Conservation (phyloP, 35 echinoderm and acorn worm species). For the Amphiura filiformis region DNA sequence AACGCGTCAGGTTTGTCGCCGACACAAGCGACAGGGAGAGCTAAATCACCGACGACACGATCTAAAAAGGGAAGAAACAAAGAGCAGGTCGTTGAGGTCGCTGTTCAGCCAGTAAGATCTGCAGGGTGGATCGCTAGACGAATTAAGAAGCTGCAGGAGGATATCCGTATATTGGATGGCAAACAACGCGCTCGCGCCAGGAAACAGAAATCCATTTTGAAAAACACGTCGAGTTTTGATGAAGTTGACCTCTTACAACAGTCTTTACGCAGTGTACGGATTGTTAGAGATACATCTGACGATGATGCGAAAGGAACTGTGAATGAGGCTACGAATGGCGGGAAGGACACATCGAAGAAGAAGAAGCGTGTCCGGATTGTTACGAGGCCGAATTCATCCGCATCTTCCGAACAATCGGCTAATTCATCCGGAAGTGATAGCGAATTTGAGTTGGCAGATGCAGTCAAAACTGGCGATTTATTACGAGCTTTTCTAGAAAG, state of each 20-base stretch:
- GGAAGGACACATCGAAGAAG: neutral
- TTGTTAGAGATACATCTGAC: neutral
- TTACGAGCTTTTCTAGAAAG: neutral
- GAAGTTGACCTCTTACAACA: neutral
- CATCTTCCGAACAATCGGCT: neutral
- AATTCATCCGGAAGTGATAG: neutral
- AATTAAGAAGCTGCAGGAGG: neutral
- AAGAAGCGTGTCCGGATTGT: neutral
- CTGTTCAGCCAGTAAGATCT: neutral
- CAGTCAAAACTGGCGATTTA: neutral
- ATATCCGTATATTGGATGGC: neutral
- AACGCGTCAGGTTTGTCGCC: neutral
- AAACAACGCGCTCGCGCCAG: neutral
- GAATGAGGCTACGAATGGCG: neutral
- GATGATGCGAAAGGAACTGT: neutral
- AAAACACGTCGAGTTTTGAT: neutral
- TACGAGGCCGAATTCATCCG: neutral
- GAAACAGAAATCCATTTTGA: constrained; percentile 6
- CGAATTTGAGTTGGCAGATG: neutral
- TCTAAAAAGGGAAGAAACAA: neutral
- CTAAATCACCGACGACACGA: neutral
- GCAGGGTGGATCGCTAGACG: neutral
- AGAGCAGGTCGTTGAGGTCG: neutral
- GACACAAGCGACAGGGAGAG: neutral
- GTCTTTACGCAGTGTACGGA: neutral